A percentile compares a stretch with the other conserved stretches of the same genome.
Conservation (phyloP, 2,113 vertebrate genomes). For the Pluvialis apricaria region DNA sequence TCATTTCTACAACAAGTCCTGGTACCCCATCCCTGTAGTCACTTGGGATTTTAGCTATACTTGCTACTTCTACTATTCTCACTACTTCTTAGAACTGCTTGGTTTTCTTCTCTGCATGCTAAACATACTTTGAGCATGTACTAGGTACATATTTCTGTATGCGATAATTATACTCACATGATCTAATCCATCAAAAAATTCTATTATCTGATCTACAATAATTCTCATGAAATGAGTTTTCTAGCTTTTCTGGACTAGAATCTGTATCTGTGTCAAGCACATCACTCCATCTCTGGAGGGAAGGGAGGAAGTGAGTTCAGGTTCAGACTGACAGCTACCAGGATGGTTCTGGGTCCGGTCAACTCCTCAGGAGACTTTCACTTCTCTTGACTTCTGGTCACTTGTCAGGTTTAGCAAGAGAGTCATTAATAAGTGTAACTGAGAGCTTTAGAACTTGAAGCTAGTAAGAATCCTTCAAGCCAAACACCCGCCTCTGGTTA, state of each 20-base stretch:
- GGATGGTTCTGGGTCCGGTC: not conserved
- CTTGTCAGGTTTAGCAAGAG: not conserved
- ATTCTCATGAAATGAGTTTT: not conserved
- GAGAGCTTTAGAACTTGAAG: not conserved
- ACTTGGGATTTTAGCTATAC: not conserved
- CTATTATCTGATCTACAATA: not conserved
- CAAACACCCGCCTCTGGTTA: not conserved
- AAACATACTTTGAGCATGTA: not conserved
- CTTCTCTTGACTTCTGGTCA: not conserved
- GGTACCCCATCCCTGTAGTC: fast-evolving
- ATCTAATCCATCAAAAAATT: not conserved
- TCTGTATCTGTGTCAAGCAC: not conserved
- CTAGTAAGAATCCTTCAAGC: not conserved
- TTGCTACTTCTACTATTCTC: not conserved
- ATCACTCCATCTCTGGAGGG: not conserved
- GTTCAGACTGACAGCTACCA: not conserved
- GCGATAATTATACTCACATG: not conserved
- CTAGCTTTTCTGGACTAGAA: not conserved
- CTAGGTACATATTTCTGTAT: not conserved
- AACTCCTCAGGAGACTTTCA: not conserved
- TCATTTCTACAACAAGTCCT: not conserved
- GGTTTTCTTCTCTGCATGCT: not conserved
- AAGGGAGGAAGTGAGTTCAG: not conserved
- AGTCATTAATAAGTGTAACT: not conserved
- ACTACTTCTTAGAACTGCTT: not conserved